Base-by-base conservation (phyloP, 2,113 vertebrate genomes). In the Clarias gariepinus region DNA sequence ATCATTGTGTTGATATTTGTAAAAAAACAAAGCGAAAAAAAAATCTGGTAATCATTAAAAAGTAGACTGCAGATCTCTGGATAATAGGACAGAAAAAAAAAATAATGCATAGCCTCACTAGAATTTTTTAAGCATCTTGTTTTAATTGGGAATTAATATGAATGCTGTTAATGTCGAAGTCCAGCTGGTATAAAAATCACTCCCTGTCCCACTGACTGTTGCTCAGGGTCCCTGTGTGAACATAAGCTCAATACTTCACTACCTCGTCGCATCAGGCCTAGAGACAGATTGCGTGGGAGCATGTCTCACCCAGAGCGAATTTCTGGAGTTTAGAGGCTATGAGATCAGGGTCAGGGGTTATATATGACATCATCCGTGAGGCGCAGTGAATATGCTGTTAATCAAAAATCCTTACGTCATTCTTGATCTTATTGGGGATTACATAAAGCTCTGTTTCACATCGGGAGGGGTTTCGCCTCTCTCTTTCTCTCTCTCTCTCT, bases 381-480 rank as follows among this genome's bases (percentile, higher is more conserved):
- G 84, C 25, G 57, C 82, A 30, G 85, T 64, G 58, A n/a, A 88
- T 85, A 88, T 80, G 57, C 61, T 89, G 77, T 89, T 88, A 82
- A 90, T 91, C 86, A 89, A 81, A 90, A 83, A 81, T 78, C 82
- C 85, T 90, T 85, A 90, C 69, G 89, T 89, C 80, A 88, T 88
- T 28, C 85, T 36, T 82, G 28, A 81, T 83, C 73, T 85, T 52
- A 82, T 82, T 71, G 18, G 53, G 83, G 63, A 63, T 89, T 85
- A 85, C 74, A 58, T 18, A 64, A 58, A 87, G 30, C 60, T 77
- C 68, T 33, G 53, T 41, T 47, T 83, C 58, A 19, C 77, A 55
- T 52, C 28, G 63, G 53, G 73, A 57, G 47, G 73, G 81, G 28
- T 87, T 57, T n/a, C 28, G 55, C 77, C 61, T 85, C 60, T 66